These are phyloP conservation scores for Burhinus oedicnemus DNA, from an alignment of 2,113 vertebrate species.

Conservation along the genomic window DNA sequence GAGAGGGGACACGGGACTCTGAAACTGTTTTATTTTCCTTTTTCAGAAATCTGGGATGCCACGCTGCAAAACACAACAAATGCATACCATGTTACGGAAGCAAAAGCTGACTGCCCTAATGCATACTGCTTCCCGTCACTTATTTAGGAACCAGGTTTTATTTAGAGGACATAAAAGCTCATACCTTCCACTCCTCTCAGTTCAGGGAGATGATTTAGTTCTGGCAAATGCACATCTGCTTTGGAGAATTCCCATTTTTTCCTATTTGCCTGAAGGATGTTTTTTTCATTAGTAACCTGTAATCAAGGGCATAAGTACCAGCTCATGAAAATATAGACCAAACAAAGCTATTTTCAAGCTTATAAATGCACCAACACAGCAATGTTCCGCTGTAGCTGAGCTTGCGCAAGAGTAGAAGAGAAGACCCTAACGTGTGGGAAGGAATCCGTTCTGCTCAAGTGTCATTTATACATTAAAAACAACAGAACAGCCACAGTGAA, in stretches of 20 bases:
- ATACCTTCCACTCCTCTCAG: conserved; percentile 74
- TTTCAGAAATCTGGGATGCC: conserved; percentile 68
- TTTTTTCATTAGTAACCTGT: conserved; percentile 75
- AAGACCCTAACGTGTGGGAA: neutral
- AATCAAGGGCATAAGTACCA: neutral
- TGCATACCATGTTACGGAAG: neutral
- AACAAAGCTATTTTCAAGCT: neutral
- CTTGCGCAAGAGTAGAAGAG: neutral
- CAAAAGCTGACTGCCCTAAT: neutral
- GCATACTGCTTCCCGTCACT: neutral
- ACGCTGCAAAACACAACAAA: conserved; percentile 41
- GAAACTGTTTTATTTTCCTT: conserved; percentile 73
- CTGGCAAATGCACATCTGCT: conserved; percentile 73
- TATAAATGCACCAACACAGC: neutral
- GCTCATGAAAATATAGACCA: neutral
- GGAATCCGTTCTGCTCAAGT: neutral
- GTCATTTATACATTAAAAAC: neutral
- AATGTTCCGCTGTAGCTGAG: neutral
- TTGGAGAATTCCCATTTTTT: conserved; percentile 74
- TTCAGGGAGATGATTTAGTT: conserved; percentile 76
- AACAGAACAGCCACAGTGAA: neutral
- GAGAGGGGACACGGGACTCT: conserved; percentile 76
- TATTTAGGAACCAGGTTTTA: neutral
- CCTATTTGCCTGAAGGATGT: conserved; percentile 62
- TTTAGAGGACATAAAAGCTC: neutral